Base-by-base conservation (phyloP, 2,113 vertebrate species). In the Grammomys dolichurus region DNA sequence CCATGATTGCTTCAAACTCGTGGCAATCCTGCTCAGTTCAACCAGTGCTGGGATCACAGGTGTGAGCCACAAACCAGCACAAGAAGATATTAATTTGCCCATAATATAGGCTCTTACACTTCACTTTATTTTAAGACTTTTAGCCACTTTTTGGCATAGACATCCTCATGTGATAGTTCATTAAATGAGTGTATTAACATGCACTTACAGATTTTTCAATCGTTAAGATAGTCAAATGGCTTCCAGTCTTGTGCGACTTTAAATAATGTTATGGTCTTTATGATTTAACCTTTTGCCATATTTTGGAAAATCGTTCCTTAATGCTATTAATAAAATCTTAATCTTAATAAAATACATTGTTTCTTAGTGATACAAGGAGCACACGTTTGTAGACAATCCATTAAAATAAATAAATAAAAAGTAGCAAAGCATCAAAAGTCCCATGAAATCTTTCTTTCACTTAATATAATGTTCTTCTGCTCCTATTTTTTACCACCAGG, bases 281-380 rank as follows among this genome's bases (percentile, higher is more conserved):
- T 96, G 63, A 96, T 85, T 97, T 93, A 87, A 26, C 11, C 73
- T 51, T 95, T 93, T 92, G 87, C 67, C 87, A 81, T 90, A 95
- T 89, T 86, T 95, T 95, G 36, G 75, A 82, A 82, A 82, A 60
- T 77, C 13, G 16, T 82, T 56, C 28, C 12, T 43, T 84, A 84
- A 28, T 63, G 14, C 28, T 63, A 84, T 84, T 43, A 63, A 28
- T 84, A 43, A 43, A 84, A 63, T 63, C 58, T 84, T 84, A 43
- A 43, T 84, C 6, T n/a, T 82, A 60, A 58, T 60, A 60, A 58
- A 76, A 63, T 33, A 84, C 58, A 91, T 91, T 88, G 5, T 78
- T 95, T 95, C 60, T 76, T 96, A 89, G 89, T 89, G 81, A 89
- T 12, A 95, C 67, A 96, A 96, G 65, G 69, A 87, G 22, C 91